Conservation (phyloP, 2,797 vertebrate genomes). For the Strix occidentalis region DNA sequence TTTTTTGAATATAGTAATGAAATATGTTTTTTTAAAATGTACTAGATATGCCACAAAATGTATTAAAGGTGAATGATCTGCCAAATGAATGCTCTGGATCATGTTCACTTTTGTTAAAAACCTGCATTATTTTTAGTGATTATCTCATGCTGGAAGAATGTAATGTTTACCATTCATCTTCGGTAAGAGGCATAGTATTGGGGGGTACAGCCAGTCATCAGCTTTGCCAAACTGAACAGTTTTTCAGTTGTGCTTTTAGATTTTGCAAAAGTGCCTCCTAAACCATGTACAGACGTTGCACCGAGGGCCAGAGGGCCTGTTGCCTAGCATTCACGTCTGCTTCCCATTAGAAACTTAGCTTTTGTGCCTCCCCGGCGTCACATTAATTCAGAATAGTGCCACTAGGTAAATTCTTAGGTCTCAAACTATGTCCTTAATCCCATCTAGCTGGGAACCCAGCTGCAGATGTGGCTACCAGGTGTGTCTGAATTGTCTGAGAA, state of each 20-base stretch:
- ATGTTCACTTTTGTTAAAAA: neutral
- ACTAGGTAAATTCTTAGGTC: neutral
- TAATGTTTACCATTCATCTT: neutral
- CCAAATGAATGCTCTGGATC: neutral
- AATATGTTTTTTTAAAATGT: neutral
- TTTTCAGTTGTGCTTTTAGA: neutral
- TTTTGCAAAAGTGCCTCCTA: neutral
- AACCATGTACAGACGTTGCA: neutral
- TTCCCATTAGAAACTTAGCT: neutral
- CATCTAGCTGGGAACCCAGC: neutral
- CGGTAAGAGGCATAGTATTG: neutral
- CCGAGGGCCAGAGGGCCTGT: neutral
- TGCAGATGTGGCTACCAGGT: neutral
- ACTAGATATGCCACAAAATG: neutral
- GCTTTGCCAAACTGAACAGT: neutral
- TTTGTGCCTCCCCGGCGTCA: neutral
- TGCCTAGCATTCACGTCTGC: rapidly evolving
- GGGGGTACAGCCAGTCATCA: rapidly evolving
- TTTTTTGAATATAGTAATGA: neutral
- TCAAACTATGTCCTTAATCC: neutral
- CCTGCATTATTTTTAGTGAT: neutral
- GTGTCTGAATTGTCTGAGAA: neutral
- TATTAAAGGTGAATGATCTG: conserved; percentile 25
- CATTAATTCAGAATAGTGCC: neutral
- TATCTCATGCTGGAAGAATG: neutral